Evolutionary conservation across 2,888 invertebrate genomes (phyloP).

Genomic region (Hemaris fuciformis): DNA sequence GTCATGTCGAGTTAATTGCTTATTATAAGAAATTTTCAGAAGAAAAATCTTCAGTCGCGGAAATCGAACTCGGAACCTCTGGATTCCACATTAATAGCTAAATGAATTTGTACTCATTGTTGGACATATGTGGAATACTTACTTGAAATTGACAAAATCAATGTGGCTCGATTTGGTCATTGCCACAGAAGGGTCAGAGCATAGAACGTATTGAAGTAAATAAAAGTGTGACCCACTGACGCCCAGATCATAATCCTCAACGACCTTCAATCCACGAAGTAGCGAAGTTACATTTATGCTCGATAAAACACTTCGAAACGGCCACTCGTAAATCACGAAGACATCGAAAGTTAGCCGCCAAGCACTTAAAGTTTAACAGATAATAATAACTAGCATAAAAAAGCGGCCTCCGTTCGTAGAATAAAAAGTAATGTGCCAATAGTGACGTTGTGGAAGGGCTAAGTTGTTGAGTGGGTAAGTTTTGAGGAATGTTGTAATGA

Average conservation of each 20-base stretch:
- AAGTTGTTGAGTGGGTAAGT: slow-evolving; percentile 74
- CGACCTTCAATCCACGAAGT: slow-evolving; percentile 79
- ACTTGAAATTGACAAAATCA: background rate
- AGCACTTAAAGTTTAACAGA: slow-evolving; percentile 81
- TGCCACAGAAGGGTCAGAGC: background rate
- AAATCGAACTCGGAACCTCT: too few relatives aligned
- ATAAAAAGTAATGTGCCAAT: slow-evolving; percentile 77
- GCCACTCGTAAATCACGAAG: slow-evolving; percentile 76
- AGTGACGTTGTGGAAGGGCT: slow-evolving; percentile 72
- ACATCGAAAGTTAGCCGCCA: slow-evolving; percentile 78
- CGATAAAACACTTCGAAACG: slow-evolving; percentile 79
- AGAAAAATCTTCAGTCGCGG: too few relatives aligned
- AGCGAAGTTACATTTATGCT: slow-evolving; percentile 78
- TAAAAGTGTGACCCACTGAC: slow-evolving; percentile 59
- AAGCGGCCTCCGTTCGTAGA: slow-evolving; percentile 62
- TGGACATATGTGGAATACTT: too few relatives aligned
- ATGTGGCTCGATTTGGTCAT: background rate
- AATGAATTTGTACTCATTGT: too few relatives aligned
- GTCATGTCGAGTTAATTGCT: too few relatives aligned
- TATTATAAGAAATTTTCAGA: too few relatives aligned
- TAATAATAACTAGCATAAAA: slow-evolving; percentile 78
- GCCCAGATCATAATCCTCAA: slow-evolving; percentile 48
- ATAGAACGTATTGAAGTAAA: slow-evolving; percentile 23
- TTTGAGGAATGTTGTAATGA: slow-evolving; percentile 80
- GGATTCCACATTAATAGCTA: too few relatives aligned